A percentile compares a stretch with the other conserved stretches of the same genome.
Conservation (phyloP, 2,888 invertebrate species). For the Spodoptera littoralis region DNA sequence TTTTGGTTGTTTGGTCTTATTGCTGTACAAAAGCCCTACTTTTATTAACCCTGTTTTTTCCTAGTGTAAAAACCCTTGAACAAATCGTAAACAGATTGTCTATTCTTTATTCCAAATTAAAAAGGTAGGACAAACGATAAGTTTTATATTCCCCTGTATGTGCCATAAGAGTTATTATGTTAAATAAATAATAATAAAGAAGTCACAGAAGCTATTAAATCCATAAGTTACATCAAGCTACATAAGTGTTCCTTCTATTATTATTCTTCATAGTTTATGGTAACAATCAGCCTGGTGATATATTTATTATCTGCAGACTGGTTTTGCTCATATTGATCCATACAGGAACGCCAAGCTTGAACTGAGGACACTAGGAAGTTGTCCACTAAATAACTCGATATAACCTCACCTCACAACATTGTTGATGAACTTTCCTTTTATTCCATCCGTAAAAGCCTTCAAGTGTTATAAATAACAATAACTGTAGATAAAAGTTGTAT, state of each 20-base stretch:
- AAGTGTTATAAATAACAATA: conserved; percentile 69
- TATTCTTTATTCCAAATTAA: no score
- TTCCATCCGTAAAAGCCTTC: conserved; percentile 53
- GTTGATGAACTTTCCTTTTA: conserved; percentile 64
- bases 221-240: conserved; percentile 30
- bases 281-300: conserved; percentile 47
- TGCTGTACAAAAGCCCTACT: no score
- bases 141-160: no score
- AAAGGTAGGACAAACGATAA: no score
- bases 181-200: conserved; percentile 20
- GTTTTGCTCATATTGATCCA: conserved; percentile 47
- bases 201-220: conserved; percentile 22
- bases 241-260: conserved; percentile 35
- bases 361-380: conserved; percentile 45
- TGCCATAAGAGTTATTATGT: no score
- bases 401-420: conserved; percentile 28
- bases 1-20: no score
- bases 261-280: conserved; percentile 47
- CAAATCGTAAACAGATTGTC: no score
- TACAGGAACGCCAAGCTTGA: conserved; percentile 36
- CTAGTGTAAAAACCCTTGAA: no score
- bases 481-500: conserved; percentile 68
- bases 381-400: conserved; percentile 35
- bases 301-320: conserved; percentile 47
- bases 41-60: no score